Base-by-base conservation (phyloP, 30 jellyfish, hydroid and myxozoan genomes). In the Pelagia noctiluca region DNA sequence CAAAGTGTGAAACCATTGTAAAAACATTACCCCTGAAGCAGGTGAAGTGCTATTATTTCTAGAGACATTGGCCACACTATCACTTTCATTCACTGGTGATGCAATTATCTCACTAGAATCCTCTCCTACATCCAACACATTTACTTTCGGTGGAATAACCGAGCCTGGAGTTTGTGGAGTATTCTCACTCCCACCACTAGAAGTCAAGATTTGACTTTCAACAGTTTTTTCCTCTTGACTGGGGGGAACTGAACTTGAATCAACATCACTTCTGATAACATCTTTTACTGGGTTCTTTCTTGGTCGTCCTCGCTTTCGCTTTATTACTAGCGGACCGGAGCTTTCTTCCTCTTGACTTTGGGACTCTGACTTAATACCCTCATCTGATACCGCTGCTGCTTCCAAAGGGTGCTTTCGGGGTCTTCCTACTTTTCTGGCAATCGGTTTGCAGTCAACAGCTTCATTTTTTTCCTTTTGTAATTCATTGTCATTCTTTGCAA, bases 261-360 rank as follows among this genome's bases (percentile, higher is more conserved):
- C 26, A 4, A 19, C 12, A 3, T 52, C 4, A 52, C 21, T 52
- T 19, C 4, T 4, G 16, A 5, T 30, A 52, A 19, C 21, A 2
- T 52, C 26, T 19, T 19, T 19, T 10, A 37, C 21, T 22, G 25
- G 72, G 18, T 29, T 73, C 35, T 77, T 77, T 36, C 71, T 73
- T 35, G 89, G 89, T 42, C 89, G 63, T 4, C 89, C 89, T 48
- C 81, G 48, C 75, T 79, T 79, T 48, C 50, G 35, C 75, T 23
- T 72, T 36, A 37, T 35, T n/a, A 33, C 48, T 18, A 23, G 84
- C 84, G 19, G 68, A 72, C 8, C 84, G 75, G n/a, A n/a, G n/a
- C n/a, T n/a, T n/a, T n/a, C n/a, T n/a, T n/a, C n/a, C n/a, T n/a
- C n/a, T n/a, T n/a, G n/a, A n/a, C n/a, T n/a, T n/a, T 3, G 86